Conservation (phyloP, 2,888 invertebrate species). For the Drosophila seclusa region DNA sequence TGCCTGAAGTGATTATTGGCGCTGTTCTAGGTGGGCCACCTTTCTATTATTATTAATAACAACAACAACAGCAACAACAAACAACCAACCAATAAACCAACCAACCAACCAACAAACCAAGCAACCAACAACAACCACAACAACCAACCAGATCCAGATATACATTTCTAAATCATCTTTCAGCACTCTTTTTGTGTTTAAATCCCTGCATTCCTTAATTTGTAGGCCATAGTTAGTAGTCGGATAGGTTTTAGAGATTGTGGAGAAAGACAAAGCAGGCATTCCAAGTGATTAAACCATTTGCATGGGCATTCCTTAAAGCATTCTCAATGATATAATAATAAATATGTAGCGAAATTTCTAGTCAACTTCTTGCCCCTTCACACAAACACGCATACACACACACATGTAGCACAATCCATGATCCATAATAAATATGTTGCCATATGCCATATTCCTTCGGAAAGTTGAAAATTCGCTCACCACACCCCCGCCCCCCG, state of each 20-base stretch:
- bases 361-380: conserved; percentile 83
- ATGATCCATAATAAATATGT: conserved; percentile 21
- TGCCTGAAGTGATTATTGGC: conserved; percentile 97
- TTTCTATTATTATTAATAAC: conserved; percentile 84
- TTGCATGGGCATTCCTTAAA: conserved; percentile 48
- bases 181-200: conserved; percentile 14
- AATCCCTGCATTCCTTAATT: conserved; percentile 31
- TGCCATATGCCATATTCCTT: conserved; percentile 29
- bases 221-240: conserved; percentile 44
- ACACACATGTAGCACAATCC: conserved; percentile 24
- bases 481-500: background rate
- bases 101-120: conserved; percentile 13
- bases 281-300: conserved; percentile 41
- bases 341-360: conserved; percentile 72
- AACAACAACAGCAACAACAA: conserved; percentile 23
- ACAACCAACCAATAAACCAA: conserved; percentile 29
- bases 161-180: conserved; percentile 34
- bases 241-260: conserved; percentile 36
- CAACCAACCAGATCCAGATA: conserved; percentile 20
- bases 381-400: background rate
- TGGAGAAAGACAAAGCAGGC: conserved; percentile 31
- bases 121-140: conserved; percentile 34
- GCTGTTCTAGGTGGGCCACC: conserved; percentile 93
- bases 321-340: conserved; percentile 55
- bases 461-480: conserved; percentile 56